A percentile compares a stretch with the other conserved stretches of the same genome.
Conservation (phyloP, 2,797 vertebrate species). For the Microcaecilia unicolor region DNA sequence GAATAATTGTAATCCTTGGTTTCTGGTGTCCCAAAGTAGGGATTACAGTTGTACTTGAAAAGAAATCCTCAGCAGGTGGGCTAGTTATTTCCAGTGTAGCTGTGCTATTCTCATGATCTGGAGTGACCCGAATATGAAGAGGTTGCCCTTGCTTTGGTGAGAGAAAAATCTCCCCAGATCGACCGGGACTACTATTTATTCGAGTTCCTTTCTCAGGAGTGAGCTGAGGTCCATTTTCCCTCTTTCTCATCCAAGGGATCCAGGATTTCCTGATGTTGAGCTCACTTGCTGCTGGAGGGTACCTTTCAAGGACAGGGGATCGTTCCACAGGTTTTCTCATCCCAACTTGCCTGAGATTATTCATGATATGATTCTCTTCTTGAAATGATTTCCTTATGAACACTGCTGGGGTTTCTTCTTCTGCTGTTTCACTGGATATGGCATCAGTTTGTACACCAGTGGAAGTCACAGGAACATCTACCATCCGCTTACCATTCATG, state of each 20-base stretch:
- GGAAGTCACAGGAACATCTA: slow-evolving; percentile 75
- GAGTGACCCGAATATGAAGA: slow-evolving; percentile 86
- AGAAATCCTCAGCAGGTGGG: slow-evolving; percentile 82
- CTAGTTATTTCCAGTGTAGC: slow-evolving; percentile 92
- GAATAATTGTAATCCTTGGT: slow-evolving; percentile 89
- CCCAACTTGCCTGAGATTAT: slow-evolving; percentile 77
- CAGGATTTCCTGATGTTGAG: slow-evolving; percentile 69
- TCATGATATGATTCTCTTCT: slow-evolving; percentile 94
- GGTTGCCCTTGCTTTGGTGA: slow-evolving; percentile 77
- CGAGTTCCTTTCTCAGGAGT: slow-evolving; percentile 59
- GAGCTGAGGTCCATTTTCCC: slow-evolving; percentile 54
- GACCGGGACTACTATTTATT: slow-evolving; percentile 39
- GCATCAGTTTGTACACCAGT: slow-evolving; percentile 82
- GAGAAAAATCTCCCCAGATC: slow-evolving; percentile 59
- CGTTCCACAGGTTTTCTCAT: slow-evolving; percentile 67
- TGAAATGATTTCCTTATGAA: slow-evolving; percentile 89
- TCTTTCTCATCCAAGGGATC: slow-evolving; percentile 86
- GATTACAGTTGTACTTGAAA: slow-evolving; percentile 88
- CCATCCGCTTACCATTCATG: slow-evolving; percentile 75
- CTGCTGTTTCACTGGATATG: slow-evolving; percentile 41
- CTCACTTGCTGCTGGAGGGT: slow-evolving; percentile 75
- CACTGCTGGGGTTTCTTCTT: slow-evolving; percentile 83
- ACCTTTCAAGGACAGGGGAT: slow-evolving; percentile 76
- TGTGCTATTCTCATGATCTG: slow-evolving; percentile 77
- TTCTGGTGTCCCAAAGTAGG: slow-evolving; percentile 86